Percentiles rank a stretch among this genome's conserved stretches.
Evolutionary conservation across 2,113 vertebrate genomes (phyloP).

Genomic region (Rattus rattus): DNA sequence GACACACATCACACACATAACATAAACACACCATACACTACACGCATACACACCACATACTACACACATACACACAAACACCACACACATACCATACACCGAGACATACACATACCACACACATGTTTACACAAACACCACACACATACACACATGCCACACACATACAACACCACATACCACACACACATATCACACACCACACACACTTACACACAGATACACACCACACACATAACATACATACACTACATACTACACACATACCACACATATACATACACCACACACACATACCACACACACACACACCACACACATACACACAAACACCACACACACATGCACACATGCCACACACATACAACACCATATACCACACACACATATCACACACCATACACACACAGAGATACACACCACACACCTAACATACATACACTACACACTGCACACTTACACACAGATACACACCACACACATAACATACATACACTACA

Average conservation of each 20-base stretch:
- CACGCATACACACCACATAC: background rate
- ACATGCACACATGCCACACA: background rate
- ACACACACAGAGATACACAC: background rate
- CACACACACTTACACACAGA: background rate
- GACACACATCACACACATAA: background rate
- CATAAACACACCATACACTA: background rate
- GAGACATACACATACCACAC: background rate
- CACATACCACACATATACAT: background rate
- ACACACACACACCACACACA: background rate
- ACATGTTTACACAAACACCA: background rate
- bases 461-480: background rate
- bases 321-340: background rate
- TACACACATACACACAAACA: background rate
- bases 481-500: background rate
- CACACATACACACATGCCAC: background rate
- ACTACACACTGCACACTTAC: background rate
- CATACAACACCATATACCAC: background rate
- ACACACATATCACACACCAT: background rate
- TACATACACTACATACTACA: no score
- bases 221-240: background rate
- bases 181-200: background rate
- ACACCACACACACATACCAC: background rate
- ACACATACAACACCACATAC: background rate
- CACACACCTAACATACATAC: background rate
- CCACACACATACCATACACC: background rate